Evolutionary conservation across 1,140 invertebrate genomes (phyloP).

Genomic region (Teleopsis dalmanni): DNA sequence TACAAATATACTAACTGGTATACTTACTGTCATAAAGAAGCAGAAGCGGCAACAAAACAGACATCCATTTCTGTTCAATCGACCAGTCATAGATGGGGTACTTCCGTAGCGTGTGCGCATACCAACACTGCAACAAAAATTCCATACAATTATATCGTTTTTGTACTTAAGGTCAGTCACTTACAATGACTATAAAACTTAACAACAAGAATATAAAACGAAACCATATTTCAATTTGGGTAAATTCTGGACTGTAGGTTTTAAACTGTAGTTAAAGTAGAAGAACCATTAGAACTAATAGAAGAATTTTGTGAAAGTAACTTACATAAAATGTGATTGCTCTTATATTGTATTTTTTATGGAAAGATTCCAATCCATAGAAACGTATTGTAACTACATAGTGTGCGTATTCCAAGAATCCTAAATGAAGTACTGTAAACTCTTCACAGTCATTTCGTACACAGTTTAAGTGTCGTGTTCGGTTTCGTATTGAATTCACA

Average conservation of each 20-base stretch:
- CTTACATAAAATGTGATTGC: slow-evolving; percentile 86
- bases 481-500: slow-evolving; percentile 59
- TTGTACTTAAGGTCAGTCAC: slow-evolving; percentile 34
- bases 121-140: slow-evolving; percentile 68
- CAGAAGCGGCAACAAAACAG: slow-evolving; percentile 78
- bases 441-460: slow-evolving; percentile 76
- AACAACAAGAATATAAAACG: slow-evolving; percentile 83
- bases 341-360: slow-evolving; percentile 74
- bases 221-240: slow-evolving; percentile 95
- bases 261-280: slow-evolving; percentile 95
- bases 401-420: slow-evolving; percentile 79
- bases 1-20: background rate
- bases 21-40: slow-evolving; percentile 84
- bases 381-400: slow-evolving; percentile 82
- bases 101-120: slow-evolving; percentile 78
- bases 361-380: slow-evolving; percentile 74
- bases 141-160: slow-evolving; percentile 2
- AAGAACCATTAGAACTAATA: too few relatives aligned
- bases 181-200: slow-evolving; percentile 83
- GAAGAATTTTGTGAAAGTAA: too few relatives aligned
- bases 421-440: slow-evolving; percentile 80
- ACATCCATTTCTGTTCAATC: slow-evolving; percentile 96
- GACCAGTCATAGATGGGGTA: slow-evolving; percentile 91
- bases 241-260: slow-evolving; percentile 91
- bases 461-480: slow-evolving; percentile 75